Evolutionary conservation across 2,888 invertebrate genomes (phyloP).

Genomic region (Azorinus chamasolen): DNA sequence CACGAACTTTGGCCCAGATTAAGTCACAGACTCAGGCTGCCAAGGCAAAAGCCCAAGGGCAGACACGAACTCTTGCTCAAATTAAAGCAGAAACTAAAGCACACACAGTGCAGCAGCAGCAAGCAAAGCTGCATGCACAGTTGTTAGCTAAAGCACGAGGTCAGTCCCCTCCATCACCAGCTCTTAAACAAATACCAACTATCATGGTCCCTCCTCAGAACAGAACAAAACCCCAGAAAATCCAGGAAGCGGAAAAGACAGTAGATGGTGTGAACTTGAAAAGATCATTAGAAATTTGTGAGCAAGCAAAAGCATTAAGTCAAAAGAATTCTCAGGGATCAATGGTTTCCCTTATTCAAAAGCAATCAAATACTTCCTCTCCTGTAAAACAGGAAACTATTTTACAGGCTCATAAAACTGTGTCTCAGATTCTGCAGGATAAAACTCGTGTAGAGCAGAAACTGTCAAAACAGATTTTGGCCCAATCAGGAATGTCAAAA

Average conservation of each 20-base stretch:
- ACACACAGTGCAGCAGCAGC: slow-evolving; percentile 65
- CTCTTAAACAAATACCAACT: slow-evolving; percentile 57
- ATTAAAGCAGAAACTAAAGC: slow-evolving; percentile 80
- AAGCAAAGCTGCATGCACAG: slow-evolving; percentile 64
- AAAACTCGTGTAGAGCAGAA: slow-evolving; percentile 48
- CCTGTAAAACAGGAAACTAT: slow-evolving; percentile 43
- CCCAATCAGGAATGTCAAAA: slow-evolving; percentile 66
- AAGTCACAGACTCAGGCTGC: slow-evolving; percentile 83
- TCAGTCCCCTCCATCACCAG: slow-evolving; percentile 26
- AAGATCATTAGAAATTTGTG: slow-evolving; percentile 95
- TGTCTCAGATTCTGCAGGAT: slow-evolving; percentile 61
- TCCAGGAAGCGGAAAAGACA: slow-evolving; percentile 53
- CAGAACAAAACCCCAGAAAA: slow-evolving; percentile 44
- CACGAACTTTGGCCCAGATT: slow-evolving; percentile 82
- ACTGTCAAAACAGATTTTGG: slow-evolving; percentile 27
- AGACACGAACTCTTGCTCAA: slow-evolving; percentile 84
- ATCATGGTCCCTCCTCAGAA: slow-evolving; percentile 51
- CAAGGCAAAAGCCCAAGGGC: slow-evolving; percentile 61
- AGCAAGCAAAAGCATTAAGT: slow-evolving; percentile 95
- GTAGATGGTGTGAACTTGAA: slow-evolving; percentile 92
- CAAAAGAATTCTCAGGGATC: slow-evolving; percentile 49
- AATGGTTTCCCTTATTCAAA: slow-evolving; percentile 61
- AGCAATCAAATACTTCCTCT: slow-evolving; percentile 44
- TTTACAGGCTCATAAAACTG: slow-evolving; percentile 60
- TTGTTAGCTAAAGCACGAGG: slow-evolving; percentile 54